phyloP scores from a whole-genome alignment of 2,797 vertebrate genomes.

The Myotis findleyi region DNA sequence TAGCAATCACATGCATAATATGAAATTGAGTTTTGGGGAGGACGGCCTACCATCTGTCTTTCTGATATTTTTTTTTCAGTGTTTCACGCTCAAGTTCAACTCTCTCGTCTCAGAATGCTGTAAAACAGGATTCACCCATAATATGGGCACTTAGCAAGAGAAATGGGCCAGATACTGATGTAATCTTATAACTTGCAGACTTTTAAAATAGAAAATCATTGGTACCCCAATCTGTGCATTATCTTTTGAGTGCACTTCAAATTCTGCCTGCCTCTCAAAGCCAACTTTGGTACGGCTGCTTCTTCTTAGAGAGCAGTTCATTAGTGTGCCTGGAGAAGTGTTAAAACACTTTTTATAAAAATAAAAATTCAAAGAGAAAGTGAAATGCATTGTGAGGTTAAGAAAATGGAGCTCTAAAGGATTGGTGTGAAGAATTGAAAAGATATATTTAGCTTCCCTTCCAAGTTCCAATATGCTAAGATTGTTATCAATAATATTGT shows the following conservation, averaged over 20 bases:
- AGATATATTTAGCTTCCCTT: slow-evolving; percentile 80
- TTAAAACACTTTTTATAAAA: slow-evolving; percentile 77
- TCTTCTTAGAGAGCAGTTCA: slow-evolving; percentile 67
- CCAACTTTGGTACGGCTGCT: slow-evolving; percentile 34
- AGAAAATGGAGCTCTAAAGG: slow-evolving; percentile 70
- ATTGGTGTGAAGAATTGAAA: slow-evolving; percentile 78
- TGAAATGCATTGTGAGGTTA: slow-evolving; percentile 48
- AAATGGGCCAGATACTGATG: slow-evolving; percentile 80
- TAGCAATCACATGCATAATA: slow-evolving; percentile 87
- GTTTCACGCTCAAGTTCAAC: slow-evolving; percentile 83
- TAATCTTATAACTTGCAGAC: slow-evolving; percentile 74
- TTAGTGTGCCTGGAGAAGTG: slow-evolving; percentile 73
- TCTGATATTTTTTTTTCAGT: slow-evolving; percentile 78
- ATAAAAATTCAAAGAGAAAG: slow-evolving; percentile 63
- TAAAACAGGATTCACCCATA: slow-evolving; percentile 83
- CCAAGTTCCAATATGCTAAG: slow-evolving; percentile 84
- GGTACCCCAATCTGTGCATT: slow-evolving; percentile 72
- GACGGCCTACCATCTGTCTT: slow-evolving; percentile 87
- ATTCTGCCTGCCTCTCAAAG: slow-evolving; percentile 64
- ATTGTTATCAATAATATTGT: slow-evolving; percentile 88
- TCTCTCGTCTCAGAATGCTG: slow-evolving; percentile 82
- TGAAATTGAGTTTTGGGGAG: slow-evolving; percentile 87
- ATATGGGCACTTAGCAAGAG: slow-evolving; percentile 82
- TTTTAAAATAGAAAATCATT: slow-evolving; percentile 78
- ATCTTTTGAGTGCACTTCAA: slow-evolving; percentile 74